phyloP scores from a whole-genome alignment of 1,140 invertebrate species.

The Temnothorax curvispinosus region DNA sequence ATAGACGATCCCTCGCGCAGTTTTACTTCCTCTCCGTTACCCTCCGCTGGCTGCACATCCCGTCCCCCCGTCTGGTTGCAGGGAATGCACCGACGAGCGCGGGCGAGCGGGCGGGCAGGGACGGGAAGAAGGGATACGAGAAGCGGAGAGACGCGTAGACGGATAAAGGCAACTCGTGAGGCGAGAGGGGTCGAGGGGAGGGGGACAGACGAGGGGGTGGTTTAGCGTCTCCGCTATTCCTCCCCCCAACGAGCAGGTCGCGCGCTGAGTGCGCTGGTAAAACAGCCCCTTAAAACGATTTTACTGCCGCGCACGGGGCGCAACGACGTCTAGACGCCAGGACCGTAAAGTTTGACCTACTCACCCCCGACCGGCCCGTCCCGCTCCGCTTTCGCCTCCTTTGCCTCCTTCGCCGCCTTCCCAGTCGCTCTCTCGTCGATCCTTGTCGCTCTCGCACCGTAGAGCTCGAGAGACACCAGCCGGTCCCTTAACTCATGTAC shows the following conservation, averaged over 20 bases:
- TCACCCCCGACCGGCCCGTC: conserved; percentile 78
- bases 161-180: conserved; percentile 60
- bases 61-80: conserved; percentile 55
- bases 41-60: conserved; percentile 53
- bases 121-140: background rate
- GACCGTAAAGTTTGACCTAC: conserved; percentile 86
- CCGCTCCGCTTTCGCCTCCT: conserved; percentile 44
- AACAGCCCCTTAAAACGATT: conserved; percentile 86
- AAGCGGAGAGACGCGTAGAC: conserved; percentile 45
- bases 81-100: conserved; percentile 45
- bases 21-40: conserved; percentile 62
- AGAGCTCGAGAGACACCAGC: conserved; percentile 50
- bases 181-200: conserved; percentile 8
- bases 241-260: conserved; percentile 70
- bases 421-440: conserved; percentile 16
- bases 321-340: conserved; percentile 85
- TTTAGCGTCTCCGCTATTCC: conserved; percentile 61
- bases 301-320: conserved; percentile 84
- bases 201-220: background rate
- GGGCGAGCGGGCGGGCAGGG: background rate
- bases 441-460: conserved; percentile 55
- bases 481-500: conserved; percentile 65
- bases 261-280: conserved; percentile 82
- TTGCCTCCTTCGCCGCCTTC: conserved; percentile 26
- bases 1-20: conserved; percentile 69